Evolutionary conservation across 2,797 vertebrate genomes (phyloP), one percentile per base, ranked within the genome.

Genomic region (Phaenicophaeus curvirostris): DNA sequence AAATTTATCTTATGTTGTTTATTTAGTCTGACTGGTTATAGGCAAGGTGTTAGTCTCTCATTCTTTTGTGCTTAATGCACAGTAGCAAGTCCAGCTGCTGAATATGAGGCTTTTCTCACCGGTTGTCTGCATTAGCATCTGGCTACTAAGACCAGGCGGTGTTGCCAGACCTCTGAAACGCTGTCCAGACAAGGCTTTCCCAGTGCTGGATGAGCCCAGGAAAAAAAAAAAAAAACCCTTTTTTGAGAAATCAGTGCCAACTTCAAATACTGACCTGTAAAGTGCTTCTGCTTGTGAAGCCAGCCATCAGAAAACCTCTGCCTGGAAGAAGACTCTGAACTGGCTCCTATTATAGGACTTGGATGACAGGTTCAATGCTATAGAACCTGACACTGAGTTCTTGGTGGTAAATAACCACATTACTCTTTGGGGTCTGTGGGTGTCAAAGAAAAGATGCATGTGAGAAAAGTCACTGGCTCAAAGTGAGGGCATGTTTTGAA

Each of bases 381-480:
- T 89, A 90, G 77, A 87, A 75, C 55, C 83, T 89, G 88, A 91
- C 1, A 1, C 73, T 53, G 68, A 94, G 42, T 93, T 87, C 74
- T 71, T 57, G 69, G 48, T 81, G 73, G 71, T 87, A 94, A 94
- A 89, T 77, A 87, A 86, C 95, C 89, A 72, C 80, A 84, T 87
- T 87, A 42, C 90, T 93, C 84, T 93, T 81, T 82, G 63, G 69
- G 77, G 69, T 74, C 51, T 91, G 66, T 92, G 90, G 77, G 88
- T 96, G 93, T 95, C 83, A 82, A 57, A 80, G 88, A 85, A 96
- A 95, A 96, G 90, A 94, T 76, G 66, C 83, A 90, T 96, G 76
- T 93, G 85, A 87, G 73, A 82, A 81, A 86, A 94, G 55, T 82
- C 79, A 63, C 63, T 18, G 61, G 35, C 68, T 75, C 78, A 95